Percentiles rank a stretch among this genome's conserved stretches.
Conservation (phyloP, 2,888 invertebrate genomes). For the Ceriagrion tenellum region DNA sequence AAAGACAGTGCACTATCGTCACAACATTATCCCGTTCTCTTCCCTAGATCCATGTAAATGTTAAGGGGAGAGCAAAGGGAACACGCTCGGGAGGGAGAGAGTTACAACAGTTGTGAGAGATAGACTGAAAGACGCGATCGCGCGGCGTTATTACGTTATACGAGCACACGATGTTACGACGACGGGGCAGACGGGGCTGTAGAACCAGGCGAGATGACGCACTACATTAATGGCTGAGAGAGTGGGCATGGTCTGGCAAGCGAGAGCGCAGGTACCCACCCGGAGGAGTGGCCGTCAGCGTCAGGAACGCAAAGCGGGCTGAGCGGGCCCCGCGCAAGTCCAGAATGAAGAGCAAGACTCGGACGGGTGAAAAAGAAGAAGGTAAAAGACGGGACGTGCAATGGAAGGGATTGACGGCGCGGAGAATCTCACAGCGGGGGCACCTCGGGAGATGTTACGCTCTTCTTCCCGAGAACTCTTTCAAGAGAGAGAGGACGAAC, state of each 20-base stretch:
- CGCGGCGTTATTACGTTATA: too few species aligned
- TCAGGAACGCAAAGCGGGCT: not conserved
- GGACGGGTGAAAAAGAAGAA: not conserved
- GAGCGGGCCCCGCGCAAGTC: not conserved
- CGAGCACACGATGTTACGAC: too few species aligned
- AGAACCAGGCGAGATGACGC: not conserved
- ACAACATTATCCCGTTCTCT: too few species aligned
- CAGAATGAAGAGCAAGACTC: not conserved
- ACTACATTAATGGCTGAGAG: not conserved
- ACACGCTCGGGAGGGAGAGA: too few species aligned
- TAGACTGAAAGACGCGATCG: too few species aligned
- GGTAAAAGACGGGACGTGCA: not conserved
- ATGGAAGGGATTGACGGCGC: not conserved
- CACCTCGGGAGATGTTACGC: conserved; percentile 44
- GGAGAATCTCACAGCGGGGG: conserved; percentile 55
- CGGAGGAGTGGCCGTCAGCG: not conserved
- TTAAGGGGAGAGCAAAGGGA: too few species aligned
- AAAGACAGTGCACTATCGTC: too few species aligned
- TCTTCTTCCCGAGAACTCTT: not conserved
- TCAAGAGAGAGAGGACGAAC: not conserved
- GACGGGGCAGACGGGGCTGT: not conserved
- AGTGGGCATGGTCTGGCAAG: not conserved
- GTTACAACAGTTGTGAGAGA: too few species aligned
- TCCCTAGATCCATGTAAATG: too few species aligned
- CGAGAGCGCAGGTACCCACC: not conserved